phyloP scores from a whole-genome alignment of 2,113 vertebrate species.

The Helogale parvula region DNA sequence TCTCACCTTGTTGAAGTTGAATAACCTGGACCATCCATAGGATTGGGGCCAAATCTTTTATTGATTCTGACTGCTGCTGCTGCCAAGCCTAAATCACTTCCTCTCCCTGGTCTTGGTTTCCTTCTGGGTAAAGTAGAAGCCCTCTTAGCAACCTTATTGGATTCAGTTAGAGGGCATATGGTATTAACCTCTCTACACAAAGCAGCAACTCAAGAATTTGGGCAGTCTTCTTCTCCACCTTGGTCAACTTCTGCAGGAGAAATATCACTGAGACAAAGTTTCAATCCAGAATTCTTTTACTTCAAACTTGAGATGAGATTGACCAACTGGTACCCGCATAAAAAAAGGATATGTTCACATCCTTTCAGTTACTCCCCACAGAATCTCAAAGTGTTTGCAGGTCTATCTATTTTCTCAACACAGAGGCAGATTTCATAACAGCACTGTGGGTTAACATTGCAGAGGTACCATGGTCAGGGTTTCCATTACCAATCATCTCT shows the following conservation, averaged over 20 bases:
- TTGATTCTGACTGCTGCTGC: not conserved
- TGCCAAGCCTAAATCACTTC: not conserved
- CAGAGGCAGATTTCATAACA: not conserved
- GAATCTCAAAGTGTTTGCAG: not conserved
- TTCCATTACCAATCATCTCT: not conserved
- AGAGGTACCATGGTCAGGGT: not conserved
- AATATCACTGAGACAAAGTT: not conserved
- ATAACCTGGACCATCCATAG: not conserved
- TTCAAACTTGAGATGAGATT: not conserved
- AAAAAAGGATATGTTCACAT: not conserved
- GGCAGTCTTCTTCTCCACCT: not conserved
- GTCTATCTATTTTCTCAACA: not conserved
- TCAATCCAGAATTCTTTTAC: not conserved
- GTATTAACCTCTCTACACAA: not conserved
- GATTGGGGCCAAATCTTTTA: not conserved
- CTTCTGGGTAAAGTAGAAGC: not conserved
- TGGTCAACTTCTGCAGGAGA: not conserved
- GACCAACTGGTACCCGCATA: not conserved
- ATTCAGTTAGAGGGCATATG: not conserved
- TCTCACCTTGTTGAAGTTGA: not conserved
- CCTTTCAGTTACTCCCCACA: not conserved
- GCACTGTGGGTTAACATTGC: not conserved
- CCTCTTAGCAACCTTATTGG: no score
- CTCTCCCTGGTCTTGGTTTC: not conserved
- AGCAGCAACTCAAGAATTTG: not conserved